phyloP scores from a whole-genome alignment of 2,888 invertebrate genomes.

The Drosophila mercatorum region DNA sequence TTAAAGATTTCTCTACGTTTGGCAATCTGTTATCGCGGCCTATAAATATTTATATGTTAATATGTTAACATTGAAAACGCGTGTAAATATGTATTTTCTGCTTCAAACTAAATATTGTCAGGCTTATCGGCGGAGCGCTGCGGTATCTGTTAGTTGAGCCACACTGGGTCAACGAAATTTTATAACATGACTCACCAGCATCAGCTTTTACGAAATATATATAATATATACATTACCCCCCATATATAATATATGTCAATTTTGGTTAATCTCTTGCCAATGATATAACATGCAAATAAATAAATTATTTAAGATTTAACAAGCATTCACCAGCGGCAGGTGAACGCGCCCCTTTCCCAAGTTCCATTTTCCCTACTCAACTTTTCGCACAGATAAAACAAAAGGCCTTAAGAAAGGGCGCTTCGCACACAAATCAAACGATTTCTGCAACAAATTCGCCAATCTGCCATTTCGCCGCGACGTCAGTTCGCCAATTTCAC shows the following conservation, averaged over 20 bases:
- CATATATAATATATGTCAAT: background rate
- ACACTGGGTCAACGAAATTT: background rate
- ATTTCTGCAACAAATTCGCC: constrained; percentile 26
- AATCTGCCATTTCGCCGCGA: constrained; percentile 21
- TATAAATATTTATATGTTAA: background rate
- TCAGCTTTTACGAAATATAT: background rate
- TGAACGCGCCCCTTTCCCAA: background rate
- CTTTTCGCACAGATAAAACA: constrained; percentile 1
- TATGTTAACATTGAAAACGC: background rate
- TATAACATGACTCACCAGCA: background rate
- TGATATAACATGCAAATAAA: background rate
- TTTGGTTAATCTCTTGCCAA: background rate
- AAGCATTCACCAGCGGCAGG: background rate
- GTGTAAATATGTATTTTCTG: background rate
- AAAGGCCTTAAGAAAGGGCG: constrained; percentile 19
- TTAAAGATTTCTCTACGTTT: background rate
- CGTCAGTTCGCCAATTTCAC: constrained; percentile 24
- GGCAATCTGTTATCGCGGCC: background rate
- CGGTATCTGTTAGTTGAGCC: background rate
- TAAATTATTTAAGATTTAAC: background rate
- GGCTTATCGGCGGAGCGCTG: constrained; percentile 1
- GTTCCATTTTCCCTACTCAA: constrained; percentile 42
- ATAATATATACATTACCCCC: too few relatives aligned
- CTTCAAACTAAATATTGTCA: background rate
- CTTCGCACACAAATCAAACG: constrained; percentile 51